Evolutionary conservation across 1,140 invertebrate species (phyloP), one percentile per base, ranked within the genome.

Genomic region (Oppia nitens): DNA sequence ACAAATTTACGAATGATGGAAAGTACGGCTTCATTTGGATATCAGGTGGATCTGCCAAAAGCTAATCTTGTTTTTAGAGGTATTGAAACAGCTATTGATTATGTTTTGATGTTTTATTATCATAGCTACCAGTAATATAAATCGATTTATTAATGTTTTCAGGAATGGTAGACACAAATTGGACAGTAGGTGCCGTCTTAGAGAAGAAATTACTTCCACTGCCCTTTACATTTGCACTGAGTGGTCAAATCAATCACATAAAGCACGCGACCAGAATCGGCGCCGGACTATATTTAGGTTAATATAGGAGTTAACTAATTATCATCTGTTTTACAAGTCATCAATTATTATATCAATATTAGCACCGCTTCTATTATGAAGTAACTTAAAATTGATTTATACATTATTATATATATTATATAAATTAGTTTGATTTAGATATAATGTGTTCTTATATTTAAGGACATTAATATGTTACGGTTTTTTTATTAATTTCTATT

Each of bases 31-130:
- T 87, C 88, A 1, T 78, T 98, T 63, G 93, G 84, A 21, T 98
- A 98, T 73, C 92, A 98, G 75, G 79, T 95, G 55, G 94, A 97
- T 73, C 76, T 98, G 70, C 91, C 92, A 21, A 95, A 93, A 73
- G 90, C 90, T 50, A 91, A 95, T 72, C 76, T 95, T 63, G 80
- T 84, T 9, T 94, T 98, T 70, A 85, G 82, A 83, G 91, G 90
- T 91, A 72, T 64, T 40, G 17, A 17, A 40, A 62, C 25, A 54
- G 2, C 58, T 32, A 50, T 54, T 2, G 48, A 53, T 3, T n/a
- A 62, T 29, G 17, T 29, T 61, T 53, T 47, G 24, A 32, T 25
- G 24, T 54, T 27, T 51, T 2, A n/a, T 57, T 48, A 25, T 12
- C 14, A 17, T 52, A 2, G 26, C 1, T 21, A 17, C 3, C 14